phyloP scores from a whole-genome alignment of 2,113 vertebrate genomes.

The Phoxinus phoxinus region DNA sequence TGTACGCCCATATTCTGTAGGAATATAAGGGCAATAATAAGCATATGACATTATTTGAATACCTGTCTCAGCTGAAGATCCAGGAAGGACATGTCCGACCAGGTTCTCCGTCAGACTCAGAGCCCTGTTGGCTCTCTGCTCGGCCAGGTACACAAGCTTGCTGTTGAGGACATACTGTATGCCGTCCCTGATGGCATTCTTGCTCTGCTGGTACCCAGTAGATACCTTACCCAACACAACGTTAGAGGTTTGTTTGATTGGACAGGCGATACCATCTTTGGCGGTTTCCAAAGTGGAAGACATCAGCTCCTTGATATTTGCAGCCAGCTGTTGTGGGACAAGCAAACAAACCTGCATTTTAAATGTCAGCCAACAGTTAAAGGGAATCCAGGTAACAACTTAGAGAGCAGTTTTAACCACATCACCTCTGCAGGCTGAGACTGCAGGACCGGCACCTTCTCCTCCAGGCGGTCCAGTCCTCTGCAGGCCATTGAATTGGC shows the following conservation, averaged over 20 bases:
- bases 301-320: slow-evolving; percentile 77
- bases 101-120: slow-evolving; percentile 75
- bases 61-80: slow-evolving; percentile 72
- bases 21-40: not conserved
- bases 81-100: slow-evolving; percentile 73
- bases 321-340: slow-evolving; percentile 68
- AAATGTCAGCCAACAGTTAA: not conserved
- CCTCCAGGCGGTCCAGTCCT: slow-evolving; percentile 80
- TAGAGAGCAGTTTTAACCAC: not conserved
- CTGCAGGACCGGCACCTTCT: slow-evolving; percentile 82
- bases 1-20: not conserved
- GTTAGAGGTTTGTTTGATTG: slow-evolving; percentile 69
- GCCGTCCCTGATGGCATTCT: slow-evolving; percentile 64
- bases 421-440: slow-evolving; percentile 78
- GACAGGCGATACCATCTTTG: slow-evolving; percentile 71
- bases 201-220: slow-evolving; percentile 70
- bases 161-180: slow-evolving; percentile 69
- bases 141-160: slow-evolving; percentile 71
- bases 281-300: slow-evolving; percentile 72
- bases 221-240: slow-evolving; percentile 69
- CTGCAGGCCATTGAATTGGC: slow-evolving; percentile 79
- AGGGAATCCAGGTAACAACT: not conserved
- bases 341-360: not conserved
- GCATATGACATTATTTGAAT: slow-evolving; percentile 24
- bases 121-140: slow-evolving; percentile 67